Conservation (phyloP, 2,888 invertebrate genomes). For the Melangyna quadrimaculata region DNA sequence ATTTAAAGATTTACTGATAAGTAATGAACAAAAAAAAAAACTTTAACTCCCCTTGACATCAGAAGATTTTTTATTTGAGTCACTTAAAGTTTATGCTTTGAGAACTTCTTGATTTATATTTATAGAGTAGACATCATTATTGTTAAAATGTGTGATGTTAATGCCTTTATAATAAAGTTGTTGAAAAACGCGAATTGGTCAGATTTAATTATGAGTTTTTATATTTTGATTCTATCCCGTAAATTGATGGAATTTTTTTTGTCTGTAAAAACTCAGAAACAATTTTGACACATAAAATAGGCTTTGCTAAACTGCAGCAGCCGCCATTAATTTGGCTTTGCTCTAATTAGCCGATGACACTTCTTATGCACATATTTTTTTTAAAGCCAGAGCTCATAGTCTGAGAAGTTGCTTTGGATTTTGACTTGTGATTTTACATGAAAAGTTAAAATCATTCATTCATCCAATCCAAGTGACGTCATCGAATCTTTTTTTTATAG, state of each 20-base stretch:
- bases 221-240: not conserved
- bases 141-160: slow-evolving; percentile 28
- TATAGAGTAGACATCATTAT: slow-evolving; percentile 7
- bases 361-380: slow-evolving; percentile 12
- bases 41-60: slow-evolving; percentile 53
- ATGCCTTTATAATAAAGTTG: slow-evolving; percentile 13
- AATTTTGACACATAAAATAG: slow-evolving; percentile 52
- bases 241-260: not conserved
- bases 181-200: slow-evolving; percentile 20
- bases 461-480: no score
- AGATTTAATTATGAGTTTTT: not conserved
- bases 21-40: not conserved
- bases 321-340: slow-evolving; percentile 55
- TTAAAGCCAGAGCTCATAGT: slow-evolving; percentile 10
- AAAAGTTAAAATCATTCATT: no score
- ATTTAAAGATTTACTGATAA: slow-evolving; percentile 60
- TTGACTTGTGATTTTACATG: not conserved
- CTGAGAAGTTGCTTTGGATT: not conserved
- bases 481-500: no score
- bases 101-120: slow-evolving; percentile 44
- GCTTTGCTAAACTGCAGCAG: slow-evolving; percentile 49
- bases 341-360: slow-evolving; percentile 57
- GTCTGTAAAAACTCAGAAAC: not conserved
- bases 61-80: not conserved
- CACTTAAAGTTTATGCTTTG: slow-evolving; percentile 37